Base-by-base conservation (phyloP, 2,113 vertebrate genomes). In the Cavia porcellus region DNA sequence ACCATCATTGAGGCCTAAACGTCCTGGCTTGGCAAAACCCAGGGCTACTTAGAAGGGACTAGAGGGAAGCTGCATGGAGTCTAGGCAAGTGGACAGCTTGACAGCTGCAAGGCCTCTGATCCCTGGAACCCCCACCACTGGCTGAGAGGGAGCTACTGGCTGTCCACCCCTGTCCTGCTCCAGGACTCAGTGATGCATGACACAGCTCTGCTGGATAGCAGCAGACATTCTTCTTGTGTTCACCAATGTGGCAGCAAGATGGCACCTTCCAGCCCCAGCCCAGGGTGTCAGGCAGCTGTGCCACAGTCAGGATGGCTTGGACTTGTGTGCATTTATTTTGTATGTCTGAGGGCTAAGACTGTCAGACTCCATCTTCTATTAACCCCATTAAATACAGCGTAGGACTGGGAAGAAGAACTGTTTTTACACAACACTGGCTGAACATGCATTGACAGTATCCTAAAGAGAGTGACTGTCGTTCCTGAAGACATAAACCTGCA, bases 371-470 rank as follows among this genome's bases (percentile, higher is more conserved):
- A 24, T 38, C 70, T 87, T 77, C 85, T 94, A n/a, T 87, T 70
- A 57, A 88, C 52, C 86, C 80, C 84, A 92, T 45, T 83, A 79
- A 86, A 80, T 57, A 86, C 11, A 38, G 25, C 47, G 32, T 28
- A 55, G 61, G 62, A 38, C 82, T 77, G 24, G 1, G 42, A 81
- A 74, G 42, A 81, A 74, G 86, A 52, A 25, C 6, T 38, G 57
- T 91, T 86, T 91, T 92, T 89, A 90, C 94, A 74, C 85, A 90
- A 50, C 45, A 45, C 2, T 3, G 11, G 52, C 61, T 82, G 70
- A 95, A 74, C 8, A 0, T 57, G 70, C 83, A 28, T 22, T 70
- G 92, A 85, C 77, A 88, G 42, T 35, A 42, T 89, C 66, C 28
- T 89, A 45, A 85, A 61, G 64, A 55, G 11, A 92, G 42, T 24